These are phyloP conservation scores for Archivesica marissinica DNA, from an alignment of 1,140 invertebrate genomes.

Conservation along the genomic window DNA sequence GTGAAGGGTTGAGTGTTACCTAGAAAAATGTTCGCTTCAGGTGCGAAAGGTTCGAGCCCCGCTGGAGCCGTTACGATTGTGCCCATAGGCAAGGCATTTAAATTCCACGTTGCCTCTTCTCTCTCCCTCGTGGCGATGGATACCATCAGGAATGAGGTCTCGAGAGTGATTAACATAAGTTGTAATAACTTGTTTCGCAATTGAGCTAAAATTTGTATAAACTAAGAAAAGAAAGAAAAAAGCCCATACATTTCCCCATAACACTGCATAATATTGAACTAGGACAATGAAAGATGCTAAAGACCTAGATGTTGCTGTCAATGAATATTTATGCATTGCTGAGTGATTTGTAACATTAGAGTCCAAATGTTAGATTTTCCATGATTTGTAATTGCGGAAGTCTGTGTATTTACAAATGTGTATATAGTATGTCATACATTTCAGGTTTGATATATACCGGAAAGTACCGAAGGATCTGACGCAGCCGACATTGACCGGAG, in stretches of 20 bases:
- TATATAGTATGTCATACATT: slow-evolving; percentile 14
- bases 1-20: no score
- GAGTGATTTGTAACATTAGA: background rate
- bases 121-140: no score
- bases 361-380: background rate
- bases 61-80: no score
- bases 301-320: background rate
- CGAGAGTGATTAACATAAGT: no score
- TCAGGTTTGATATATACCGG: slow-evolving; percentile 87
- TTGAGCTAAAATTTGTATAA: no score
- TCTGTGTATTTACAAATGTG: background rate
- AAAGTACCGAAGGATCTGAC: slow-evolving; percentile 88
- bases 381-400: background rate
- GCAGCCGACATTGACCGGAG: slow-evolving; percentile 87
- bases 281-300: background rate
- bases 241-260: background rate
- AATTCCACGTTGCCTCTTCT: no score
- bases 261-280: background rate
- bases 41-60: no score
- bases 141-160: no score
- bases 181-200: no score
- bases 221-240: no score
- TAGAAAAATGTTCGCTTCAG: no score
- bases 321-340: background rate
- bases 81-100: no score